These are phyloP conservation scores for Nezara viridula DNA, from an alignment of 2,888 invertebrate genomes.

Conservation along the genomic window DNA sequence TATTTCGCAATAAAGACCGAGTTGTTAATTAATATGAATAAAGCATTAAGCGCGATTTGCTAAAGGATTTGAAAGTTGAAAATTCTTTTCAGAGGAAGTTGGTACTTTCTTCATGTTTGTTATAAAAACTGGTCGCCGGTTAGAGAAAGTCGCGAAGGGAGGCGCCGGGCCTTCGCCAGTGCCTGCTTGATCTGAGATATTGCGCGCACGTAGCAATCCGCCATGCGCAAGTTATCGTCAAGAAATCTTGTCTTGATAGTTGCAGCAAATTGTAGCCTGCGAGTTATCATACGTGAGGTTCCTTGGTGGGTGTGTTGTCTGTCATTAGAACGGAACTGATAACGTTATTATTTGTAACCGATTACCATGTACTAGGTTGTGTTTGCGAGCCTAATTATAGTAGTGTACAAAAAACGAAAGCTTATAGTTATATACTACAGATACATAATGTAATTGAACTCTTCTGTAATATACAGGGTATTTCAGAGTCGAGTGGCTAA, in stretches of 20 bases:
- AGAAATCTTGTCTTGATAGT: neutral
- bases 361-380: too few relatives aligned
- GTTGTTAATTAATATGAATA: too few relatives aligned
- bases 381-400: too few relatives aligned
- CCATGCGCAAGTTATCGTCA: neutral
- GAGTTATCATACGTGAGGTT: neutral
- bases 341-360: neutral
- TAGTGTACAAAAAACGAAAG: too few relatives aligned
- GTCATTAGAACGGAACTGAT: too few relatives aligned
- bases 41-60: neutral
- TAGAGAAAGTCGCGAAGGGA: slow-evolving; percentile 14
- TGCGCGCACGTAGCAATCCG: neutral
- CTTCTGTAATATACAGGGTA: too few relatives aligned
- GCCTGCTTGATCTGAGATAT: neutral
- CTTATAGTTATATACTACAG: too few relatives aligned
- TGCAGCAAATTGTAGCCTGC: neutral
- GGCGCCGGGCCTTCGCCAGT: neutral
- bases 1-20: too few relatives aligned
- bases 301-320: too few relatives aligned
- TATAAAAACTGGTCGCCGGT: slow-evolving; percentile 36
- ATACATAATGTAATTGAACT: too few relatives aligned
- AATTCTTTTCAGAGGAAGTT: neutral
- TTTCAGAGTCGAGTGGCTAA: too few relatives aligned
- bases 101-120: slow-evolving; percentile 37
- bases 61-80: slow-evolving; percentile 29